Conservation (phyloP, 2,113 vertebrate genomes). For the Ancistrus triradiatus region DNA sequence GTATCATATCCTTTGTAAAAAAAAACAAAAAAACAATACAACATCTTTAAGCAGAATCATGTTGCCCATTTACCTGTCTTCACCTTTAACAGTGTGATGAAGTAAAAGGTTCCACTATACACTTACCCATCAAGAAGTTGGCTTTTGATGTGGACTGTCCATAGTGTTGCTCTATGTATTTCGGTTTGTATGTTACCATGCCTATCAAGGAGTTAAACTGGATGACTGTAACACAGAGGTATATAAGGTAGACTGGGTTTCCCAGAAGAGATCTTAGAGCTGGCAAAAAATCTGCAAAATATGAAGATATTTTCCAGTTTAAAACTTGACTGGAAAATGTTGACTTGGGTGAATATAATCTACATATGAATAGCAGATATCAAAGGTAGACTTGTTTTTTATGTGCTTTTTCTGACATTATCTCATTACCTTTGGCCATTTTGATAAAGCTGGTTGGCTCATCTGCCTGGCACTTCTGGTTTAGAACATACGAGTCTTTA, state of each 20-base stretch:
- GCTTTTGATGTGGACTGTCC: slow-evolving; percentile 84
- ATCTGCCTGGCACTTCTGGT: slow-evolving; percentile 55
- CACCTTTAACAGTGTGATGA: too few species aligned
- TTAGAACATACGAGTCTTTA: slow-evolving; percentile 59
- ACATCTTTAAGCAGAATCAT: too few species aligned
- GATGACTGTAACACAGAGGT: slow-evolving; percentile 79
- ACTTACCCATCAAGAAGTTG: slow-evolving; percentile 90
- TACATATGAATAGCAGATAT: too few species aligned
- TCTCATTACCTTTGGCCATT: slow-evolving; percentile 86
- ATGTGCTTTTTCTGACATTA: too few species aligned
- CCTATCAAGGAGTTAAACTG: slow-evolving; percentile 92
- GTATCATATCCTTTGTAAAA: too few species aligned
- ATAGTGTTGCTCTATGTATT: slow-evolving; percentile 94
- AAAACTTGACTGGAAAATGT: too few species aligned
- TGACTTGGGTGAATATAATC: too few species aligned
- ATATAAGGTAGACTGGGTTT: slow-evolving; percentile 80
- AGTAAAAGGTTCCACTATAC: too few species aligned
- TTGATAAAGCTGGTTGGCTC: slow-evolving; percentile 69
- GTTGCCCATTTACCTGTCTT: too few species aligned
- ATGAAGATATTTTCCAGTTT: background rate
- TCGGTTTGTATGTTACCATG: slow-evolving; percentile 94
- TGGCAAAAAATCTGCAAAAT: slow-evolving; percentile 80
- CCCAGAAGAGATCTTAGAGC: slow-evolving; percentile 81
- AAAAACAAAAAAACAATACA: too few species aligned
- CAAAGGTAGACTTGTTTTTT: too few species aligned